Evolutionary conservation across 2,113 vertebrate species (phyloP).

Genomic region (Pangasianodon gigas): DNA sequence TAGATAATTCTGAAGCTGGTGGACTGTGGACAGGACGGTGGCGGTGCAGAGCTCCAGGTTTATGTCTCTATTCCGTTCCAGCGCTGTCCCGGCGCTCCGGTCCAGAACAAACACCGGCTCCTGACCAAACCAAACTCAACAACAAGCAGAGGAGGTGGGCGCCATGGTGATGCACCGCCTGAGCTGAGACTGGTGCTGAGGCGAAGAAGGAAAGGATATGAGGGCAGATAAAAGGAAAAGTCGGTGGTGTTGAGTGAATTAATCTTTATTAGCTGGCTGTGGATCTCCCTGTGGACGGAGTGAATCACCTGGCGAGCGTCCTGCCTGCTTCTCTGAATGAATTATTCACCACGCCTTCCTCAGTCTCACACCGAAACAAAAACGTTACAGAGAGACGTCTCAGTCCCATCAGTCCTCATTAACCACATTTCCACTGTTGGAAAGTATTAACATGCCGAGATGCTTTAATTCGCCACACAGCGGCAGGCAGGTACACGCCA

Average conservation of each 20-base stretch:
- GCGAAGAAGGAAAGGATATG: not conserved
- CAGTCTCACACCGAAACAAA: not conserved
- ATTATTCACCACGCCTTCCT: constrained; percentile 28
- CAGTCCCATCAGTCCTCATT: constrained; percentile 42
- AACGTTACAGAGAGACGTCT: not conserved
- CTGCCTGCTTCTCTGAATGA: constrained; percentile 33
- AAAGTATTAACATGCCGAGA: constrained; percentile 24
- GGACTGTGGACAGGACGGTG: constrained; percentile 19
- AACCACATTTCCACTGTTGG: constrained; percentile 22
- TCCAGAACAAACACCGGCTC: constrained; percentile 9
- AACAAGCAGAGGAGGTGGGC: not conserved
- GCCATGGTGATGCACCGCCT: not conserved
- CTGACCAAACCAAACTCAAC: not conserved
- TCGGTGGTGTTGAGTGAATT: not conserved
- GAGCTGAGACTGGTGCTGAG: not conserved
- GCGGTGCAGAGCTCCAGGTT: not conserved
- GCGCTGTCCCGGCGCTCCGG: not conserved
- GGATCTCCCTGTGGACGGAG: not conserved
- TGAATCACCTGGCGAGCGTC: constrained; percentile 19
- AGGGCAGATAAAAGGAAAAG: not conserved
- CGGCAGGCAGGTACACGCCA: not conserved
- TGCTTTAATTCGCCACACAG: not conserved
- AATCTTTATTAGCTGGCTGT: not conserved
- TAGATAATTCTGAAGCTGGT: not conserved
- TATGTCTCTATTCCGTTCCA: not conserved